phyloP scores from a whole-genome alignment of 2,797 vertebrate genomes.

The Chromobotia macracanthus region DNA sequence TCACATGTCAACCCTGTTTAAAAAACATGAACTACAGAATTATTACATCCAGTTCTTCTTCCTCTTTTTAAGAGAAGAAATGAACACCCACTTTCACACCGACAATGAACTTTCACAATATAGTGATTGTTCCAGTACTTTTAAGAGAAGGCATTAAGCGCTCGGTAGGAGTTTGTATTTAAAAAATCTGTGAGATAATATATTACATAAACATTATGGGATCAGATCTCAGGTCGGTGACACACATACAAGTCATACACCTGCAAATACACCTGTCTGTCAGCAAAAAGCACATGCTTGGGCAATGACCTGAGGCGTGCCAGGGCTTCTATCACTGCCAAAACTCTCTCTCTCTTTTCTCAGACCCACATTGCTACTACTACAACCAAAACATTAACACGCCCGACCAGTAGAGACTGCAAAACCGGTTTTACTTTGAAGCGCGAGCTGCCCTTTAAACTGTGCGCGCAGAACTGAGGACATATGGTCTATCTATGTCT shows the following conservation, averaged over 20 bases:
- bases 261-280: slow-evolving; percentile 54
- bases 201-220: not conserved
- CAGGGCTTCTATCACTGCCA: slow-evolving; percentile 45
- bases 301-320: slow-evolving; percentile 69
- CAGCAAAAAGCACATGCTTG: slow-evolving; percentile 67
- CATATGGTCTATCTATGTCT: slow-evolving; percentile 33
- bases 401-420: slow-evolving; percentile 63
- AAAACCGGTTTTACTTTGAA: slow-evolving; percentile 63
- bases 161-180: not conserved
- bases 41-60: slow-evolving; percentile 63
- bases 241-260: slow-evolving; percentile 44
- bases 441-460: slow-evolving; percentile 65
- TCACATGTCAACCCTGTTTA: slow-evolving; percentile 77
- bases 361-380: slow-evolving; percentile 47
- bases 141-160: not conserved
- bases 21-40: slow-evolving; percentile 71
- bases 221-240: not conserved
- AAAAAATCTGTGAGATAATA: not conserved
- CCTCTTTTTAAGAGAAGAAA: slow-evolving; percentile 53
- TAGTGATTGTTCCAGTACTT: not conserved
- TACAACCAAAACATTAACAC: slow-evolving; percentile 62
- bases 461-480: slow-evolving; percentile 29
- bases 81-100: slow-evolving; percentile 3
- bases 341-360: slow-evolving; percentile 37
- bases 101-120: slow-evolving; percentile 16